Evolutionary conservation across 2,113 vertebrate genomes (phyloP).

Genomic region (Gobio gobio): DNA sequence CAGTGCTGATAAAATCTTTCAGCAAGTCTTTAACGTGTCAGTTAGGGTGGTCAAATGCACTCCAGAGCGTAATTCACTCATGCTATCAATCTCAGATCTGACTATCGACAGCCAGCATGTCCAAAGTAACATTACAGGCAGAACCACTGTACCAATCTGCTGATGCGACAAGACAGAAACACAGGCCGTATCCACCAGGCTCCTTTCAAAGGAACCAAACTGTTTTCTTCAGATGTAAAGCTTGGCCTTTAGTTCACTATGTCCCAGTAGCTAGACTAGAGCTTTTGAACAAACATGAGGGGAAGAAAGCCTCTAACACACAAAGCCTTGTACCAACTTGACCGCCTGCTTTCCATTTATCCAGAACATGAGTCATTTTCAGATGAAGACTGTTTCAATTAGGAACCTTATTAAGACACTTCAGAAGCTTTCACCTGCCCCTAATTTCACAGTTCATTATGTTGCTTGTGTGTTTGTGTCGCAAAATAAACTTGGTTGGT

Average conservation of each 20-base stretch:
- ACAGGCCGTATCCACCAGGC: neutral
- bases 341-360: constrained; percentile 10
- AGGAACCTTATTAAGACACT: neutral
- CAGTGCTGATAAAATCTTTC: constrained; percentile 8
- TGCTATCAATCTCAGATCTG: neutral
- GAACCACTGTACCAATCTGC: neutral
- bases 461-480: neutral
- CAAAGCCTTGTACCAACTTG: neutral
- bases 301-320: neutral
- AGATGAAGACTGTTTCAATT: neutral
- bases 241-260: constrained; percentile 7
- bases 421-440: neutral
- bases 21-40: neutral
- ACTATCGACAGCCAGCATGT: neutral
- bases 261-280: neutral
- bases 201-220: neutral
- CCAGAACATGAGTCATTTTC: neutral
- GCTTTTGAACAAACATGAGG: neutral
- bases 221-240: neutral
- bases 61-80: neutral
- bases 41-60: neutral
- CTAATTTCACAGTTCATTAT: constrained; percentile 23
- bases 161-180: neutral
- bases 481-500: neutral
- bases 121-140: neutral